phyloP scores from a whole-genome alignment of 2,797 vertebrate genomes.

The Muscicapa striata region DNA sequence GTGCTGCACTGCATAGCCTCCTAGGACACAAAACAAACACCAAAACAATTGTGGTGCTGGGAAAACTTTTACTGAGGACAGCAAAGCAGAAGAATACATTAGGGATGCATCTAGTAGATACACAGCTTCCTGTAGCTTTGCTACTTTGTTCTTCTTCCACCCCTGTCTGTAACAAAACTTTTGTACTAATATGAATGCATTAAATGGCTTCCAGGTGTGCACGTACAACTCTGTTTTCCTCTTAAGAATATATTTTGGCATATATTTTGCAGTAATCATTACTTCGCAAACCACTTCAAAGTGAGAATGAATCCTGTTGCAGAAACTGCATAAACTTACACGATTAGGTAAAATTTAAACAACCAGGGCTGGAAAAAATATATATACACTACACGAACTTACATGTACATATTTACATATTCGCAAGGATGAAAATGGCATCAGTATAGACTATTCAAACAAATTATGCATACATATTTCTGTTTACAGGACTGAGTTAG shows the following conservation, averaged over 20 bases:
- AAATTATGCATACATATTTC: background rate
- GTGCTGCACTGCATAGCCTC: rapidly evolving
- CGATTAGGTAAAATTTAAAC: background rate
- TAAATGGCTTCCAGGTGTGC: background rate
- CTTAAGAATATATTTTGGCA: background rate
- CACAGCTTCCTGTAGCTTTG: background rate
- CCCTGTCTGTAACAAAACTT: background rate
- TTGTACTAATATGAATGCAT: background rate
- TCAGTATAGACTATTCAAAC: background rate
- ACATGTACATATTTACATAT: background rate
- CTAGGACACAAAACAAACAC: background rate
- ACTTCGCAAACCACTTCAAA: background rate
- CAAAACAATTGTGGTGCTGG: rapidly evolving
- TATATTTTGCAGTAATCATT: background rate
- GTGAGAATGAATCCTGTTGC: background rate
- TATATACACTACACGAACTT: background rate
- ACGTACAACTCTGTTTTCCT: background rate
- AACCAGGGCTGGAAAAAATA: background rate
- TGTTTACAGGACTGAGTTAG: background rate
- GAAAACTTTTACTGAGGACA: background rate
- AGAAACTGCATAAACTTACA: background rate
- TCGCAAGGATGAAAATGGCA: background rate
- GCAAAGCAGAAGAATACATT: background rate
- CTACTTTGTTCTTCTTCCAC: background rate
- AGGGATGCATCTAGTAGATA: background rate